phyloP scores from a whole-genome alignment of 2,113 vertebrate species.

The Cygnus buccinator region DNA sequence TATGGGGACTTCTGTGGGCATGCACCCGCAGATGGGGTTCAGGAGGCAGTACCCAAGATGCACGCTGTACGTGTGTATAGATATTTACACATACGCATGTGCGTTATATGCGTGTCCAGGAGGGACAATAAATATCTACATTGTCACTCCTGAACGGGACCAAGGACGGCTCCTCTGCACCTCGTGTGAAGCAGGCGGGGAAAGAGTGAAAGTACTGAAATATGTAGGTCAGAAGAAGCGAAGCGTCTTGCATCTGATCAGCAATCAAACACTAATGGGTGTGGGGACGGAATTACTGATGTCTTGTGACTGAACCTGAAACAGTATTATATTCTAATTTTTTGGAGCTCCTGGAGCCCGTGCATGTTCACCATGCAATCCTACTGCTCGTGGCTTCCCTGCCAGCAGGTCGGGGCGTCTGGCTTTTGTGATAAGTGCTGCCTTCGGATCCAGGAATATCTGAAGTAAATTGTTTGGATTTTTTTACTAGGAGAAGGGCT shows the following conservation, averaged over 20 bases:
- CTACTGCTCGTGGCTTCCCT: background rate
- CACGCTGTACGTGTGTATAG: fast-evolving
- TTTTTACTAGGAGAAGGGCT: background rate
- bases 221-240: background rate
- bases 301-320: fast-evolving
- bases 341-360: background rate
- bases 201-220: background rate
- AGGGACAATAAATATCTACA: background rate
- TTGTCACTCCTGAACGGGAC: background rate
- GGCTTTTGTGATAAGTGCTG: background rate
- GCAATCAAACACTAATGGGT: background rate
- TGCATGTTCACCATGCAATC: fast-evolving
- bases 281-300: background rate
- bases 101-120: fast-evolving
- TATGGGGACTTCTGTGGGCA: background rate
- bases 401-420: background rate
- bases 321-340: fast-evolving
- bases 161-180: background rate
- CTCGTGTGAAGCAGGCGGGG: background rate
- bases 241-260: background rate
- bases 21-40: background rate
- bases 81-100: fast-evolving
- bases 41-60: background rate
- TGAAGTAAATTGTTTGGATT: background rate
- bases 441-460: background rate